phyloP scores from a whole-genome alignment of 2,797 vertebrate species.

The Pseudochirops corinnae region DNA sequence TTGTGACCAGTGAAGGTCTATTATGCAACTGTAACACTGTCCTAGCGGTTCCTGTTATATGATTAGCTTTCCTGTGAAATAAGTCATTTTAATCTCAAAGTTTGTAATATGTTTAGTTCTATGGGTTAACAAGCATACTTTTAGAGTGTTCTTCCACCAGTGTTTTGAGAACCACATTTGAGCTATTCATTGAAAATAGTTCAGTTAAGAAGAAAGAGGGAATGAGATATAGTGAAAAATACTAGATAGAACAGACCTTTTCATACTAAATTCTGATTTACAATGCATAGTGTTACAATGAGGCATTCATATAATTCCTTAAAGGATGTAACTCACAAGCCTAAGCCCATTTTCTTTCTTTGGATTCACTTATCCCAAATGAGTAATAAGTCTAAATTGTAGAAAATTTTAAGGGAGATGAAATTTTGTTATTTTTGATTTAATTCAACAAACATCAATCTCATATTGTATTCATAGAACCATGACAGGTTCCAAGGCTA shows the following conservation, averaged over 20 bases:
- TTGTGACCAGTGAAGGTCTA: neutral
- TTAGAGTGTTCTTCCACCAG: too few species aligned
- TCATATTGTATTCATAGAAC: neutral
- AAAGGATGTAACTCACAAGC: conserved; percentile 27
- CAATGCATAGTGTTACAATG: conserved; percentile 20
- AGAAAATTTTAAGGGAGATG: neutral
- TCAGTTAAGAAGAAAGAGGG: neutral
- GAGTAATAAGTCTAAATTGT: neutral
- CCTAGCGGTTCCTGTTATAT: neutral
- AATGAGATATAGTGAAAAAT: neutral
- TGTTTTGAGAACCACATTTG: neutral
- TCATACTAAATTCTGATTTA: conserved; percentile 50
- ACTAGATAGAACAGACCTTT: neutral
- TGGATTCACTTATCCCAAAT: neutral
- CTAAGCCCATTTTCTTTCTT: neutral
- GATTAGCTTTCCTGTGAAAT: neutral
- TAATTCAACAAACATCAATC: neutral
- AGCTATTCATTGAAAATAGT: neutral
- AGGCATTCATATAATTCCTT: neutral
- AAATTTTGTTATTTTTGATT: conserved; percentile 22
- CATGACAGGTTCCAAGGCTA: neutral
- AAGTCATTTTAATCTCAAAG: neutral
- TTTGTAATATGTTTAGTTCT: neutral
- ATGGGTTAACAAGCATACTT: neutral
- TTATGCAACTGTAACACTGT: neutral